phyloP scores from a whole-genome alignment of 35 echinoderm and acorn worm genomes.

The Hemicentrotus pulcherrimus region DNA sequence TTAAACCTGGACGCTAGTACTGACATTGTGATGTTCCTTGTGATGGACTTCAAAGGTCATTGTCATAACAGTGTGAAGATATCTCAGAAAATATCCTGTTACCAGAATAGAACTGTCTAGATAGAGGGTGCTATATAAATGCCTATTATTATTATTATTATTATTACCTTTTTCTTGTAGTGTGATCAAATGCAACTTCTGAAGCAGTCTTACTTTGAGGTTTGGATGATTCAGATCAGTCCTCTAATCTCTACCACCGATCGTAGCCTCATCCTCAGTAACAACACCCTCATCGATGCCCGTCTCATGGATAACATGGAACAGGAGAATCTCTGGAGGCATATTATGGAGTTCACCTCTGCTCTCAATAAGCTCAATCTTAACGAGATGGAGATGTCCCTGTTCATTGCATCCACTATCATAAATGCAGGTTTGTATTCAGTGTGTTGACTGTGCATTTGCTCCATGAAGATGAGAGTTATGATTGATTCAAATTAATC shows the following conservation, averaged over 20 bases:
- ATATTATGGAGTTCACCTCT: slow-evolving; percentile 78
- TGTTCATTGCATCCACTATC: slow-evolving; percentile 87
- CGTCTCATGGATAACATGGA: slow-evolving; percentile 65
- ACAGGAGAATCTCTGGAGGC: slow-evolving; percentile 74
- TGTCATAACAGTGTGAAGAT: too few relatives aligned
- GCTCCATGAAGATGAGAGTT: too few relatives aligned
- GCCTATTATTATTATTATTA: too few relatives aligned
- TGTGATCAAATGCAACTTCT: slow-evolving; percentile 91
- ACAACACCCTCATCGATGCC: slow-evolving; percentile 62
- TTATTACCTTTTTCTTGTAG: slow-evolving; percentile 40
- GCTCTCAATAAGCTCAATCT: slow-evolving; percentile 67
- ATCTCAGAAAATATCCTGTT: too few relatives aligned
- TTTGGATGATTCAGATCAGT: slow-evolving; percentile 86
- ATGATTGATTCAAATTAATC: too few relatives aligned
- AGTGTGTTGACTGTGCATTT: too few relatives aligned
- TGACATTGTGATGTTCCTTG: too few relatives aligned
- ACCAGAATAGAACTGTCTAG: too few relatives aligned
- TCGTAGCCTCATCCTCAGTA: slow-evolving; percentile 64
- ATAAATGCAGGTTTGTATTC: slow-evolving; percentile 79
- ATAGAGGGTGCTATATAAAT: too few relatives aligned
- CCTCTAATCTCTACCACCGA: slow-evolving; percentile 61
- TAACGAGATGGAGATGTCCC: slow-evolving; percentile 83
- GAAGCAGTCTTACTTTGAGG: slow-evolving; percentile 92
- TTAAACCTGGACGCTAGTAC: too few relatives aligned
- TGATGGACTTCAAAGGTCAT: too few relatives aligned